Evolutionary conservation across 2,113 vertebrate genomes (phyloP), one percentile per base, ranked within the genome.

Genomic region (Zootoca vivipara): DNA sequence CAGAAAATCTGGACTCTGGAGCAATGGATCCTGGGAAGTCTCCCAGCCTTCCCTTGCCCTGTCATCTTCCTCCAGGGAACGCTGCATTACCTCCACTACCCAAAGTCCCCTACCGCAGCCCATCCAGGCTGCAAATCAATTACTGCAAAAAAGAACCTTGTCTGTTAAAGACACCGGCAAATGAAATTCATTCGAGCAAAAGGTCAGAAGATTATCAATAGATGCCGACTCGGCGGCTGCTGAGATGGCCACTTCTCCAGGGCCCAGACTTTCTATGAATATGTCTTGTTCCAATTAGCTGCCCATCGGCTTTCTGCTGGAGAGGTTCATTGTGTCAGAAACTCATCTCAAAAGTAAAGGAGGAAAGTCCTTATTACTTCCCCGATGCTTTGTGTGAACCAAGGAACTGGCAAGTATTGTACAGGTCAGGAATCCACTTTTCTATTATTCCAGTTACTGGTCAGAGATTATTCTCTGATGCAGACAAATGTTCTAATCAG

Each of bases 311-410:
- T 0, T 38, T 86, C 78, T 58, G 42, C 93, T 93, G 1, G 82
- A 67, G 64, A 22, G 89, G 81, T 13, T 24, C n/a, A 89, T 92
- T 90, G 89, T 94, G 85, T 16, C 83, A 87, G 91, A 92, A 95
- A 88, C 1, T 7, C 1, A 83, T 86, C 78, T 91, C 40, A 42
- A 85, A 75, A 62, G 10, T 38, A 40, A 85, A 38, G 22, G 38
- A 35, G 58, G 84, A 74, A 69, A 40, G 35, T 89, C 75, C 28
- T 84, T 77, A 10, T 70, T 91, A 52, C 58, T 92, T 82, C 73
- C 87, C 35, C 80, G 90, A 22, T 42, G 18, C 46, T 91, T 84
- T 93, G 83, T 65, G 73, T 77, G 38, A 89, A 18, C 7, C 64
- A 22, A n/a, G 62, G 74, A 89, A 24, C 30, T 65, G 73, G 85